A percentile compares a stretch with the other conserved stretches of the same genome.
Evolutionary conservation across 2,113 vertebrate species (phyloP).

Genomic region (Prionailurus viverrinus): DNA sequence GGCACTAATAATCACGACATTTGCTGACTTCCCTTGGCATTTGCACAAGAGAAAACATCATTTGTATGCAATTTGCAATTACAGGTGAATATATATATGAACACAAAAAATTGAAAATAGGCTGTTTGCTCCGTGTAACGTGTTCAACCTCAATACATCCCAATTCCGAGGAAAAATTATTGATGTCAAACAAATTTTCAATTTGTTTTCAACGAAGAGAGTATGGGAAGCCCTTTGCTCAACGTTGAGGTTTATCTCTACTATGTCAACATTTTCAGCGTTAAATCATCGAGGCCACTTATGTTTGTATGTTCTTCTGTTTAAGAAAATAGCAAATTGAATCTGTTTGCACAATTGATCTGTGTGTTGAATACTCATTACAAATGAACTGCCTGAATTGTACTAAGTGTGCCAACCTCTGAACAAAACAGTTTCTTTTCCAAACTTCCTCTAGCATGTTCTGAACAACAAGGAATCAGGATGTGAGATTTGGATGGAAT

Average conservation of each 20-base stretch:
- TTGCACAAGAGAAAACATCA: background rate
- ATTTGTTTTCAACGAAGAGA: conserved; percentile 20
- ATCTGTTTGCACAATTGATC: background rate
- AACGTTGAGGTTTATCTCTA: background rate
- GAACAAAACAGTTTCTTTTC: background rate
- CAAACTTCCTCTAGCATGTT: background rate
- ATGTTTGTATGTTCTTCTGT: background rate
- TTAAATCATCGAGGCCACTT: background rate
- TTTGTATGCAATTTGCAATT: background rate
- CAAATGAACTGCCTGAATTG: background rate
- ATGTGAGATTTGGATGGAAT: background rate
- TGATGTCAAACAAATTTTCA: background rate
- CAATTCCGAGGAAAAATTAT: background rate
- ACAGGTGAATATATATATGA: background rate
- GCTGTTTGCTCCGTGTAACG: background rate
- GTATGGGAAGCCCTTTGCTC: background rate
- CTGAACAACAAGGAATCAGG: background rate
- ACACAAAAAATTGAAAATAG: background rate
- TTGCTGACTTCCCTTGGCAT: background rate
- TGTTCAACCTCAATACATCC: background rate
- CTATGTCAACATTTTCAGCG: background rate
- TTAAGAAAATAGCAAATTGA: background rate
- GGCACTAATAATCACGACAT: background rate
- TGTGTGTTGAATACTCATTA: background rate
- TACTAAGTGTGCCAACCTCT: background rate